Evolutionary conservation across 2,888 invertebrate genomes (phyloP), one percentile per base, ranked within the genome.

Genomic region (Dasypolia templi): DNA sequence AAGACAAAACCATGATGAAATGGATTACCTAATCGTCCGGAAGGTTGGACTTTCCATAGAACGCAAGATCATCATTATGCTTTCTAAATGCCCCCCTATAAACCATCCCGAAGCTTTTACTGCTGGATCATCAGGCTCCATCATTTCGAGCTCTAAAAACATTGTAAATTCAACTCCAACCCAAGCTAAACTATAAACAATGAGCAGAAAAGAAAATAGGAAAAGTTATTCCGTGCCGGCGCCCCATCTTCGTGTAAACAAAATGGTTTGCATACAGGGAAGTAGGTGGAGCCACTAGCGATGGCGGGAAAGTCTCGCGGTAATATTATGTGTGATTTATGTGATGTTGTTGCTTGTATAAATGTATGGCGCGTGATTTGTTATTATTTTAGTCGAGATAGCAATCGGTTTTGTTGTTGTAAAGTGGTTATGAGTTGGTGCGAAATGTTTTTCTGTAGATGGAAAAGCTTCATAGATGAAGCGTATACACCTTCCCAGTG

Each of bases 161-260:
- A 65, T 81, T 72, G 58, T 66, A 71, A 77, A 86, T 77, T 77
- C 68, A 56, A 56, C 62, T 53, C 46, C 59, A 46, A 74, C 61
- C 32, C 53, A 14, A 55, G 44, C 69, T 75, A 78, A 82, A 75
- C 68, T 84, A 77, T 83, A 80, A 77, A 84, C 78, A 83, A 77
- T 69, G 67, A 49, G 6, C 61, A 63, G 72, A 75, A 79, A 81
- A 86, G 86, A 85, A 88, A 90, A 90, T 87, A 86, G 79, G 85
- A 89, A 90, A 91, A 89, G 88, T 91, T 91, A 88, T 91, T 90
- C 79, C 82, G 69, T 78, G 79, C n/a, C n/a, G n/a, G n/a, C n/a
- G n/a, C 81, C 73, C 59, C 74, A 62, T 82, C 83, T 81, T 73
- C 71, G 83, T 86, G 87, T 89, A 88, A 89, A 90, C 84, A 86